Conservation (phyloP, 2,888 invertebrate genomes). For the Catocala fraxini region DNA sequence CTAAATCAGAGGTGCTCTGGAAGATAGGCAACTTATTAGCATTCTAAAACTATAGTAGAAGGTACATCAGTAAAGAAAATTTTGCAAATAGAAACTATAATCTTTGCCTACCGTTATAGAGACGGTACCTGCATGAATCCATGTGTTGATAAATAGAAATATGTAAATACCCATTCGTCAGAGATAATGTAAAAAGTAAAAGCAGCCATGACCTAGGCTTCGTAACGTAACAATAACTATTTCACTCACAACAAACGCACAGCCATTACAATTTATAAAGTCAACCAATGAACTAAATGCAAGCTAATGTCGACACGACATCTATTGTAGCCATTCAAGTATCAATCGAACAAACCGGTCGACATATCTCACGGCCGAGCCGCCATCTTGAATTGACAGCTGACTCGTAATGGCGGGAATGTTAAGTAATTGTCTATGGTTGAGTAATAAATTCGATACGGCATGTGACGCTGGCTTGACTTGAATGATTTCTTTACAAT, state of each 20-base stretch:
- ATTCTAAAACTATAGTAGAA: too few relatives aligned
- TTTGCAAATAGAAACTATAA: too few relatives aligned
- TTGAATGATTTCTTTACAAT: slow-evolving; percentile 51
- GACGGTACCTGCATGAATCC: too few relatives aligned
- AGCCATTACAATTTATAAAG: slow-evolving; percentile 23
- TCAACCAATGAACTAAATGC: slow-evolving; percentile 41
- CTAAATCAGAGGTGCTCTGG: too few relatives aligned
- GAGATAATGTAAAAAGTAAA: slow-evolving; percentile 26
- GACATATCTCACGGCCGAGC: slow-evolving; percentile 63
- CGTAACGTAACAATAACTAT: slow-evolving; percentile 15
- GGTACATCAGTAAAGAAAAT: too few relatives aligned
- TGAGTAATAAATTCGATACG: slow-evolving; percentile 68
- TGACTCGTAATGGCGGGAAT: slow-evolving; percentile 67
- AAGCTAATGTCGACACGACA: slow-evolving; percentile 42
- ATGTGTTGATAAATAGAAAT: too few relatives aligned
- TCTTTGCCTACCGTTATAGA: too few relatives aligned
- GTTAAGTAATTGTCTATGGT: slow-evolving; percentile 70
- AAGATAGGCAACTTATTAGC: too few relatives aligned
- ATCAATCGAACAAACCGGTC: slow-evolving; percentile 60
- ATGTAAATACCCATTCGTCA: too few relatives aligned
- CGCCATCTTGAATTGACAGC: slow-evolving; percentile 71
- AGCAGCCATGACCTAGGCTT: slow-evolving; percentile 29
- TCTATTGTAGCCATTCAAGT: slow-evolving; percentile 60
- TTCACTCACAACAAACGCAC: slow-evolving; percentile 12
- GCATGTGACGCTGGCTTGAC: slow-evolving; percentile 55